Base-by-base conservation (phyloP, 2,797 vertebrate genomes). In the Schizothorax lantsangensis region DNA sequence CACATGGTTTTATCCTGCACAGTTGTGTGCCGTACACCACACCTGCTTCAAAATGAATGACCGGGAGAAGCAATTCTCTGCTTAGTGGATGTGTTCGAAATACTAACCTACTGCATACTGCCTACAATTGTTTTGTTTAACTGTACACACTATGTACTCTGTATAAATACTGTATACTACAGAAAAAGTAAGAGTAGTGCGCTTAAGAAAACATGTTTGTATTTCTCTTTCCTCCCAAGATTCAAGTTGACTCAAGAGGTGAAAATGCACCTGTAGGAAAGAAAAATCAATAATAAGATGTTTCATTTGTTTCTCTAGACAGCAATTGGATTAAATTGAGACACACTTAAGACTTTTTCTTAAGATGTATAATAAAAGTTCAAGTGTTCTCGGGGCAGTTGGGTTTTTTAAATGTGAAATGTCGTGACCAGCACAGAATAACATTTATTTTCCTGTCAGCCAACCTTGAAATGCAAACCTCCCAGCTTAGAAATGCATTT, bases 41-140 rank as follows among this genome's bases (percentile, higher is more conserved):
- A 87, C 79, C 84, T 85, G 54, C 36, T 45, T 86, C 30, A 69
- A 59, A 78, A 79, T 12, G 12, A 81, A 81, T 88, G 88, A 64
- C 84, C 77, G 23, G 78, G n/a, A 90, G 66, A 90, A 88, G 87
- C 88, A 74, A 23, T 86, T 85, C 33, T 66, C 71, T 72, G 23
- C 62, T 81, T 5, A 79, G 12, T 26, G 59, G 57, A 85, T 83
- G 83, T 10, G 17, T 38, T 78, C 3, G 0, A 77, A 77, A 77
- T 10, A 38, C 19, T 14, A 54, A 30, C 8, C 8, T 11, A 79
- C 33, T 38, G 6, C 19, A 38, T 14, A 78, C 17, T 57, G 19
- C 11, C 5, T n/a, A 43, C 38, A 6, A 17, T 15, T 15, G 21
- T 26, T 30, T 9, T 45, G 3, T 10, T 47, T 73, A 47, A 47